Evolutionary conservation across 2,888 invertebrate genomes (phyloP).

Genomic region (Orchestes rusci): DNA sequence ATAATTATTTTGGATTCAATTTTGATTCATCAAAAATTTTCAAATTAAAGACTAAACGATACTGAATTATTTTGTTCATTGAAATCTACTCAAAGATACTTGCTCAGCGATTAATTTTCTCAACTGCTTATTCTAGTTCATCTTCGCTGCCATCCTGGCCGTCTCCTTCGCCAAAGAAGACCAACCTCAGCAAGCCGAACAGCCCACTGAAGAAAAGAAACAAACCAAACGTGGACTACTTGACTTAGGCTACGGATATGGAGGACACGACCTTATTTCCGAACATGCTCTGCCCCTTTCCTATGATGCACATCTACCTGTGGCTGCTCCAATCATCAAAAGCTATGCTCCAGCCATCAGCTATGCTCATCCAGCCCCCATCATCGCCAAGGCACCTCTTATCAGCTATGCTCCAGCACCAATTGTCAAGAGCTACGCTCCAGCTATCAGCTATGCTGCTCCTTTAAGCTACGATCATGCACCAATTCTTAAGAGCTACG

Average conservation of each 20-base stretch:
- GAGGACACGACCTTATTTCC: background rate
- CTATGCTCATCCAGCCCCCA: slow-evolving; percentile 8
- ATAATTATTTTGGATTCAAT: no score
- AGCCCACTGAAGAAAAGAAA: slow-evolving; percentile 28
- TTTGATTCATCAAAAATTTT: no score
- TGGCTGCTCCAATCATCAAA: slow-evolving; percentile 10
- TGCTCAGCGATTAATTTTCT: background rate
- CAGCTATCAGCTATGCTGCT: slow-evolving; percentile 14
- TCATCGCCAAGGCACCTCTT: slow-evolving; percentile 8
- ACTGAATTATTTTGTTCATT: no score
- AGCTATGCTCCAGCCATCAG: slow-evolving; percentile 9
- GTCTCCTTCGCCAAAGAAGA: slow-evolving; percentile 21
- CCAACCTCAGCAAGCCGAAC: background rate
- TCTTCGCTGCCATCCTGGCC: slow-evolving; percentile 25
- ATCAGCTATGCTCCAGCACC: slow-evolving; percentile 9
- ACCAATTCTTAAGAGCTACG: background rate
- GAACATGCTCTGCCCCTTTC: slow-evolving; percentile 14
- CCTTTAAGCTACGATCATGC: slow-evolving; percentile 1
- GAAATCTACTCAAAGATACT: no score
- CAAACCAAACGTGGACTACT: slow-evolving; percentile 27
- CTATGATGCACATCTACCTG: no score
- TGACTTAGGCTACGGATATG: slow-evolving; percentile 28
- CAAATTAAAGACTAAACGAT: no score
- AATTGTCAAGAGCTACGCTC: slow-evolving; percentile 6
- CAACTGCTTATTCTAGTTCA: slow-evolving; percentile 8